Evolutionary conservation across 2,797 vertebrate species (phyloP), one percentile per base, ranked within the genome.

Genomic region (Eulemur coronatus): DNA sequence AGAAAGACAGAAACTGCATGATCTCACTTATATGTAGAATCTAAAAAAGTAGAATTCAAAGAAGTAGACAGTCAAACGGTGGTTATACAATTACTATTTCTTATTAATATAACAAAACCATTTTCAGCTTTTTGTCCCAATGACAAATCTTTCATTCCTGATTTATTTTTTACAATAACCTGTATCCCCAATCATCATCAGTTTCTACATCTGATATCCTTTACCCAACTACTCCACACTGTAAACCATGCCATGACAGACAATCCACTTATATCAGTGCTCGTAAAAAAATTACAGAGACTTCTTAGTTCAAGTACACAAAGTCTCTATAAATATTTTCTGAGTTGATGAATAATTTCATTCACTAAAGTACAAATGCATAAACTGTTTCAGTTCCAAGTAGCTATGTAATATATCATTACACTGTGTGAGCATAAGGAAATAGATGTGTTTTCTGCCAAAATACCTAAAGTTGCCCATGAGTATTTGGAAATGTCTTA

Each of bases 311-410:
- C 30, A 82, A 50, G 12, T 61, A 70, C 28, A 80, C 10, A 87
- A 59, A 59, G 28, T 55, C 57, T 86, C 43, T 61, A 50, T 69
- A 97, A 80, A 73, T 67, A 61, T 73, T 85, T 94, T n/a, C 75
- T 50, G 35, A 91, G 43, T 79, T 20, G 88, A 97, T 97, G 26
- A 86, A 63, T 73, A 9, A 65, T 84, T 86, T 86, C 35, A 80
- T 76, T 96, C 78, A 89, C 57, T 85, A 48, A 96, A 86, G 14
- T 48, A 91, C 20, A 73, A 91, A 93, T 72, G 26, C 5, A 79
- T 35, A 88, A 95, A 63, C 22, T 48, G 2, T 69, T 92, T 96
- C 67, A 80, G 10, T 55, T 94, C 67, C 75, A 96, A 92, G 57
- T 65, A 33, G 15, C 33, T 67, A 30, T 26, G 7, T 24, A 75